These are phyloP conservation scores for Calliopsis andreniformis DNA, from an alignment of 1,140 invertebrate species.

Conservation along the genomic window DNA sequence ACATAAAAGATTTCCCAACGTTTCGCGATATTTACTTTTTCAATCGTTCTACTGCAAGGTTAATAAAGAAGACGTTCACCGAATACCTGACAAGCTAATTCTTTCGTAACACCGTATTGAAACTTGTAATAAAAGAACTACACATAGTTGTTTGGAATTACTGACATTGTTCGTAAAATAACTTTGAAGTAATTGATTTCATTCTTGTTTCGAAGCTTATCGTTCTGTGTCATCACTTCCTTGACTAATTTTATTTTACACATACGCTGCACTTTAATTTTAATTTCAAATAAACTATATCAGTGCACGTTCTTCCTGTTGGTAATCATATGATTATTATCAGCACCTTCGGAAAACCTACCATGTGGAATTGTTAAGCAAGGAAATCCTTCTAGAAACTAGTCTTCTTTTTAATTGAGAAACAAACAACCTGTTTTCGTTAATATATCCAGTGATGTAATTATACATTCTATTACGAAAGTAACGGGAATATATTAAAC, in stretches of 20 bases:
- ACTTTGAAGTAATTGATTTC: no score
- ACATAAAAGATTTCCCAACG: constrained; percentile 10
- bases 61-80: background rate
- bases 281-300: no score
- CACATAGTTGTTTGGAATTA: background rate
- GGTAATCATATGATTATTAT: no score
- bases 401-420: background rate
- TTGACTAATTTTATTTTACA: no score
- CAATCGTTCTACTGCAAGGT: background rate
- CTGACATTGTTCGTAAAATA: background rate
- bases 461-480: constrained; percentile 18
- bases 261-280: no score
- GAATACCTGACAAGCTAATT: background rate
- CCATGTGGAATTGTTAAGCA: no score
- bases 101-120: background rate
- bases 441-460: constrained; percentile 12
- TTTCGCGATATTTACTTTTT: background rate
- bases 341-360: background rate
- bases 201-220: no score
- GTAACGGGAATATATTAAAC: background rate
- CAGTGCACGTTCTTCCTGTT: no score
- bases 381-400: background rate
- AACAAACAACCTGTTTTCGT: constrained; percentile 27
- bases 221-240: no score
- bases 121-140: background rate